Conservation (phyloP, 2,797 vertebrate species). For the Siniperca undulata region DNA sequence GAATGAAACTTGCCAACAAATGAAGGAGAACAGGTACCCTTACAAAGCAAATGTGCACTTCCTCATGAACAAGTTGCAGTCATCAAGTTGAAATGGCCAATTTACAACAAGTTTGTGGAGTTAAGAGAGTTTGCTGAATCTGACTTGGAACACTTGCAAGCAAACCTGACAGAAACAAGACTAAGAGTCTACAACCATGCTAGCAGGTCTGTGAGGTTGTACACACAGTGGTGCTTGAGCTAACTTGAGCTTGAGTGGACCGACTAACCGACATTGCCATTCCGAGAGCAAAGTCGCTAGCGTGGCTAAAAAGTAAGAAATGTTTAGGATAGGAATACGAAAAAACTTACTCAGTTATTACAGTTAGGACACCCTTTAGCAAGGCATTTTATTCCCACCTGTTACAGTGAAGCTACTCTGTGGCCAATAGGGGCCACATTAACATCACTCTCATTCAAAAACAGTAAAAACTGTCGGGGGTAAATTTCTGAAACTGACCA, state of each 20-base stretch:
- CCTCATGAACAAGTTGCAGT: conserved; percentile 1
- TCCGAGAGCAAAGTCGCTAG: too few relatives aligned
- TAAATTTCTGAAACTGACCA: conserved; percentile 10
- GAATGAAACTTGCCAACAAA: conserved; percentile 3
- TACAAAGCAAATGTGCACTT: neutral
- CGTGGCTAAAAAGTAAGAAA: neutral
- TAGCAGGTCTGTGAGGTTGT: neutral
- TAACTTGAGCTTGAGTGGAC: too few relatives aligned
- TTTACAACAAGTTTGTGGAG: neutral
- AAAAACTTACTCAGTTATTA: neutral
- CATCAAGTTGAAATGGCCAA: neutral
- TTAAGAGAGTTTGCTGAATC: neutral
- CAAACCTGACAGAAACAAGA: neutral
- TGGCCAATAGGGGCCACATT: neutral
- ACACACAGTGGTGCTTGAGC: neutral
- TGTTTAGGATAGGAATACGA: neutral
- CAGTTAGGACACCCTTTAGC: neutral
- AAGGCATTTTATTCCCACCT: neutral
- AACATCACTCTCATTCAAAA: conserved; percentile 16
- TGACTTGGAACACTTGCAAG: neutral
- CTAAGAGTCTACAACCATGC: neutral
- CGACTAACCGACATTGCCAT: too few relatives aligned
- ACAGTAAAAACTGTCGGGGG: neutral
- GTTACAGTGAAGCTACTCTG: neutral
- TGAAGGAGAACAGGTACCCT: neutral